Percentiles rank a stretch among this genome's conserved stretches.
phyloP scores from a whole-genome alignment of 2,113 vertebrate species.

The Labeo catla region DNA sequence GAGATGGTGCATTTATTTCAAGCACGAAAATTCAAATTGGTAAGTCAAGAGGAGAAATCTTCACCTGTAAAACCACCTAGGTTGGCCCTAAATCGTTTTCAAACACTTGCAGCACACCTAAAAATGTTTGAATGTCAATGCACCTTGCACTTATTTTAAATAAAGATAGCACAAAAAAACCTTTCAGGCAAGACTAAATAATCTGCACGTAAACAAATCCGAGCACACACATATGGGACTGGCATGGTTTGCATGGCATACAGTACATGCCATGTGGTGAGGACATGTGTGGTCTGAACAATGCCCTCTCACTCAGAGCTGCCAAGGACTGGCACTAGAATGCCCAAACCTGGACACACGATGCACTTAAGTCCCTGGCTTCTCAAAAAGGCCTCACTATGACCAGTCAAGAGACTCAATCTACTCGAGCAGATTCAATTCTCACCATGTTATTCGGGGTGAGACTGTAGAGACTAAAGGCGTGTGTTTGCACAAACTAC shows the following conservation, averaged over 20 bases:
- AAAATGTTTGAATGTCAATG: neutral
- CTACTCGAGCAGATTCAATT: neutral
- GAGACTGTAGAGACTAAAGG: slow-evolving; percentile 8
- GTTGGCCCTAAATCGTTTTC: too few relatives aligned
- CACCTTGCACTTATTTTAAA: neutral
- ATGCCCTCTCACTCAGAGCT: slow-evolving; percentile 9
- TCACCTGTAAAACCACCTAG: neutral
- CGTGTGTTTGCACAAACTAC: neutral
- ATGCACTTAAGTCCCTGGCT: slow-evolving; percentile 31
- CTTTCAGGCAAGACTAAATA: neutral
- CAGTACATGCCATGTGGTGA: slow-evolving; percentile 45
- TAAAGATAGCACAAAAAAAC: neutral
- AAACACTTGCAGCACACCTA: neutral
- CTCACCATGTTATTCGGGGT: neutral
- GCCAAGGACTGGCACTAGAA: slow-evolving; percentile 6
- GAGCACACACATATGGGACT: slow-evolving; percentile 35
- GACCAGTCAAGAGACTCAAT: slow-evolving; percentile 23
- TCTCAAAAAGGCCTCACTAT: slow-evolving; percentile 20
- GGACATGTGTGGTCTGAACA: slow-evolving; percentile 43
- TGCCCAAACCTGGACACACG: slow-evolving; percentile 32
- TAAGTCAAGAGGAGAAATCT: neutral
- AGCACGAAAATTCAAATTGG: neutral
- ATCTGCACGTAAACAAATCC: neutral
- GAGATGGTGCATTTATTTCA: neutral
- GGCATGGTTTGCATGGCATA: slow-evolving; percentile 39